Evolutionary conservation across 2,888 invertebrate species (phyloP).

Genomic region (Nymphalis urticae): DNA sequence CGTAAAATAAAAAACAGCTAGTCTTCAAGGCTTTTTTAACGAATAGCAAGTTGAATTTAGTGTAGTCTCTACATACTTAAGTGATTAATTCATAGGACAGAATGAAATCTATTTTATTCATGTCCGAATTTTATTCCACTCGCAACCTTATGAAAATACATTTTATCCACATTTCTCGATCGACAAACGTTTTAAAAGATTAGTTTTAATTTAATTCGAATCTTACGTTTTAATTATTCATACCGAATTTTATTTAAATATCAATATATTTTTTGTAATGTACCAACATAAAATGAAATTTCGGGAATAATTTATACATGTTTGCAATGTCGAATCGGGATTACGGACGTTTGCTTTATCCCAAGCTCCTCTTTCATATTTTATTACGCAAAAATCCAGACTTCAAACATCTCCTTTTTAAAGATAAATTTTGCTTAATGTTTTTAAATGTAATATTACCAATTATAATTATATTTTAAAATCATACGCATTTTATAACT

Average conservation of each 20-base stretch:
- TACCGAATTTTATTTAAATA: background rate
- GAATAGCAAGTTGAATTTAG: no score
- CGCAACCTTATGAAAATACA: no score
- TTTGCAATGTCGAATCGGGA: conserved; percentile 47
- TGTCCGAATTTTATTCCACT: no score
- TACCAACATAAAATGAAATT: conserved; percentile 6
- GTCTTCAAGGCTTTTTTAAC: no score
- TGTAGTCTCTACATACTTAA: no score
- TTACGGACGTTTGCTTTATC: conserved; percentile 43
- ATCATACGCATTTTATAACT: no score
- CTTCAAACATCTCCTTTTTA: conserved; percentile 12
- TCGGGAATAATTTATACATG: conserved; percentile 17
- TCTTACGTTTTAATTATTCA: background rate
- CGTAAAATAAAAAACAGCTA: no score
- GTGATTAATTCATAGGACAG: no score
- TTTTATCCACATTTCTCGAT: no score
- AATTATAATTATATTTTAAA: background rate
- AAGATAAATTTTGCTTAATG: conserved; percentile 12
- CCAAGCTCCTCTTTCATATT: conserved; percentile 42
- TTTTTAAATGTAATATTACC: background rate
- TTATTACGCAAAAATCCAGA: conserved; percentile 36
- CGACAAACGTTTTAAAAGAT: no score
- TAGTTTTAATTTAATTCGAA: background rate
- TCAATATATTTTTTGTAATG: background rate
- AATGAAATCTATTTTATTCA: no score